Evolutionary conservation across 2,797 vertebrate species (phyloP).

Genomic region (Acanthornis magna): DNA sequence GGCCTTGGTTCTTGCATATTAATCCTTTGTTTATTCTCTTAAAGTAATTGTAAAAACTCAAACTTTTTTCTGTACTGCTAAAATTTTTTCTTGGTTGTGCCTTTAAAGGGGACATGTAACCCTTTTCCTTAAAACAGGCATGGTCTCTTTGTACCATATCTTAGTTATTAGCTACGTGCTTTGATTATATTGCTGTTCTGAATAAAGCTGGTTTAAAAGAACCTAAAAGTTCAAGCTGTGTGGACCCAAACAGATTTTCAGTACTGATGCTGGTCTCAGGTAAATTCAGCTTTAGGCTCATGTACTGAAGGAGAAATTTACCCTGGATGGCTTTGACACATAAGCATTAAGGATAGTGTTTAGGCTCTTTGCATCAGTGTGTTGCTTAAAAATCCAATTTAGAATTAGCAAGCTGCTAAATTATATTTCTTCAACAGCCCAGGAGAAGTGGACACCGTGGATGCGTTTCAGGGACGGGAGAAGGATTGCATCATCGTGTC

Average conservation of each 20-base stretch:
- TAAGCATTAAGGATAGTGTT: not conserved
- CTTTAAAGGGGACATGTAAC: not conserved
- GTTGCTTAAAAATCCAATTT: not conserved
- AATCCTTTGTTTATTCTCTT: not conserved
- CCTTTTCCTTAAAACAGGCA: not conserved
- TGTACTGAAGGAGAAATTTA: not conserved
- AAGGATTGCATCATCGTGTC: conserved; percentile 87
- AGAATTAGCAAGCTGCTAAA: not conserved
- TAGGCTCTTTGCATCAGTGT: not conserved
- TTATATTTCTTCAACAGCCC: conserved; percentile 32
- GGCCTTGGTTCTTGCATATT: not conserved
- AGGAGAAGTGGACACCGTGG: conserved; percentile 85
- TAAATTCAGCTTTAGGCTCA: not conserved
- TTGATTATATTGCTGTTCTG: not conserved
- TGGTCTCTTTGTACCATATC: not conserved
- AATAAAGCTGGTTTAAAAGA: not conserved
- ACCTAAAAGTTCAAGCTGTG: not conserved
- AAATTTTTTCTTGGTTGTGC: not conserved
- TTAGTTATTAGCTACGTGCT: not conserved
- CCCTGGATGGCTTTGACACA: not conserved
- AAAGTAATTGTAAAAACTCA: not conserved
- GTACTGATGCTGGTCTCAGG: not conserved
- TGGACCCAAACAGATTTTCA: not conserved
- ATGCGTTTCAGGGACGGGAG: conserved; percentile 86
- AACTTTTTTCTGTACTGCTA: not conserved